Percentiles rank a stretch among this genome's conserved stretches.
Conservation (phyloP, 2,113 vertebrate species). For the Natator depressus region DNA sequence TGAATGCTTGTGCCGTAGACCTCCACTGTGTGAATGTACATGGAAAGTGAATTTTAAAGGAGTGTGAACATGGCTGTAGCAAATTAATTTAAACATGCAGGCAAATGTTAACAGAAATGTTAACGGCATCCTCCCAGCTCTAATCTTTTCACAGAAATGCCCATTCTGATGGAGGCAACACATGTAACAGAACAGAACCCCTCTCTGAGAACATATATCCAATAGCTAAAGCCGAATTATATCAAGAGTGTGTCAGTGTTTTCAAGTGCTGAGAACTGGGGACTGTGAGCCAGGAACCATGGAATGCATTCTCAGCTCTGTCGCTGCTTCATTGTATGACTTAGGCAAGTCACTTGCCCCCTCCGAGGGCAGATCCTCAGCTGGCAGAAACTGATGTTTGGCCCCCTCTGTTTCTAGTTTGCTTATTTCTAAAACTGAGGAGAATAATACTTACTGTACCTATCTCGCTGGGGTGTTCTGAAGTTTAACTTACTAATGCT, state of each 20-base stretch:
- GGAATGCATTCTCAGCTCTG: neutral
- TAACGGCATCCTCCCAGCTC: neutral
- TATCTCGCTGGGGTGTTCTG: neutral
- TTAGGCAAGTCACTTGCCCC: neutral
- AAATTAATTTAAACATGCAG: too few species aligned
- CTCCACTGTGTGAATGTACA: too few species aligned
- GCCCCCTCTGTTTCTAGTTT: neutral
- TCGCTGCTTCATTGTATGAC: neutral
- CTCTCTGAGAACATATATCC: neutral
- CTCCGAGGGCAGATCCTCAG: neutral
- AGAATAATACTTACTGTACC: neutral
- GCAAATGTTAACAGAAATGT: neutral
- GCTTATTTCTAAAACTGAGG: neutral
- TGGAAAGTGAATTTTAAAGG: too few species aligned
- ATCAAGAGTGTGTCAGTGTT: neutral
- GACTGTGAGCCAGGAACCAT: neutral
- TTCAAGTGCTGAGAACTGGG: neutral
- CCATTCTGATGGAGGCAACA: neutral
- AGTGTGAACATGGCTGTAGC: too few species aligned
- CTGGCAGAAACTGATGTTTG: neutral
- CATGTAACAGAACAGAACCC: neutral
- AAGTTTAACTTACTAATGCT: slow-evolving; percentile 11
- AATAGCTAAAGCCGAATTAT: neutral
- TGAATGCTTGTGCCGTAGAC: neutral
- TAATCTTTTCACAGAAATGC: neutral